phyloP scores from a whole-genome alignment of 2,888 invertebrate species.

The Branchipolynoe longqiensis region DNA sequence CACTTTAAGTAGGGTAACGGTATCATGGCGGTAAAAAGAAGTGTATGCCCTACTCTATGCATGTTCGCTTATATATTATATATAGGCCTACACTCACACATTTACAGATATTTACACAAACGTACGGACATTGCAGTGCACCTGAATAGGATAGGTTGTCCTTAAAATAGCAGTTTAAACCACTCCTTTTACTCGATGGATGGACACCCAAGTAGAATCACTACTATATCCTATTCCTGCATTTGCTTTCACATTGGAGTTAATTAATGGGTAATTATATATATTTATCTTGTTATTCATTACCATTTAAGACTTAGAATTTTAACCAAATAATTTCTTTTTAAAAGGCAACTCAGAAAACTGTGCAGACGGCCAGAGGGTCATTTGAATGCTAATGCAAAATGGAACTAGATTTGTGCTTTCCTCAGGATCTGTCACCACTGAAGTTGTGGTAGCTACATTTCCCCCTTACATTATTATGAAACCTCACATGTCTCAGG shows the following conservation, averaged over 20 bases:
- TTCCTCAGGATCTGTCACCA: constrained; percentile 9
- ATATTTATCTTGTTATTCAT: background rate
- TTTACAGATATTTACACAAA: no score
- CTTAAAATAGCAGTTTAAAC: background rate
- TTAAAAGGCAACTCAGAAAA: background rate
- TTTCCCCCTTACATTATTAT: no score
- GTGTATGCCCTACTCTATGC: no score
- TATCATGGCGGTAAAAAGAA: no score
- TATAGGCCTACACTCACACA: no score
- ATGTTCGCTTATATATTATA: no score
- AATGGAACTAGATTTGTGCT: background rate
- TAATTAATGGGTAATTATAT: background rate
- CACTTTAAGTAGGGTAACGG: no score
- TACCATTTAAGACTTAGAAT: background rate
- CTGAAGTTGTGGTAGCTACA: background rate
- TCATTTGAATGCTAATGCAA: background rate
- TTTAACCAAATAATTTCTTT: background rate
- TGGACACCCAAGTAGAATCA: background rate
- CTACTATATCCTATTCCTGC: background rate
- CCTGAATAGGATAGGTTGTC: background rate
- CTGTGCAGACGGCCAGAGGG: background rate
- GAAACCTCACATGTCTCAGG: constrained; percentile 43
- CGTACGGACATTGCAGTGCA: background rate
- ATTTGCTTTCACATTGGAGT: background rate
- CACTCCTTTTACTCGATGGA: background rate